Base-by-base conservation (phyloP, 2,888 invertebrate species). In the Volucella inanis region DNA sequence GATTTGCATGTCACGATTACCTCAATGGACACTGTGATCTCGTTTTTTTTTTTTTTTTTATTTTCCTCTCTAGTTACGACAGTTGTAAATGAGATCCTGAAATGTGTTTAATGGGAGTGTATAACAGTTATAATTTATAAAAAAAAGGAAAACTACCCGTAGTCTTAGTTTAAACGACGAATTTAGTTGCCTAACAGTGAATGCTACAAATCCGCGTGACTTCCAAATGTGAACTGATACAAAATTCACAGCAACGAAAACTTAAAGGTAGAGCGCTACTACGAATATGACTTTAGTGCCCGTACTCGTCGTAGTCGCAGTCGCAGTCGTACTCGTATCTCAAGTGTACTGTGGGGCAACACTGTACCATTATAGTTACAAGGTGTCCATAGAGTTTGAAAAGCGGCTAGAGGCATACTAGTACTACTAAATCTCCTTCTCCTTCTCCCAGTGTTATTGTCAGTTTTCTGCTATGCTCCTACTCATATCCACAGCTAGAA, bases 171-270 rank as follows among this genome's bases (percentile, higher is more conserved):
- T 31, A 31, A 31, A 57, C 78, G 75, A 71, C 82, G 78, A 85
- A 68, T 71, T 57, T 61, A 80, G 61, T 54, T 72, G 54, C 64
- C 57, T 52, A 54, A 65, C 72, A 79, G 12, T 59, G 75, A 80
- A 79, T 71, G 71, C 74, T 75, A 87, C 87, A 87, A 87, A 85
- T 87, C 87, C 87, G 83, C 77, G 81, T 88, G 87, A 86, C 88
- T 88, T 87, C 87, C 87, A 88, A 88, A 87, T 83, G 87, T 80
- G 81, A 87, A 88, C 88, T 88, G 87, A 87, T 77, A 74, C 74
- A 70, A 80, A 87, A 67, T 59, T 59, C 75, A 59, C 70, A 74
- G 64, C 79, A 39, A 72, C 39, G 61, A 83, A 83, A 87, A 87
- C 75, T 79, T 72, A 47, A 47, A 85, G 72, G 81, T 57, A 65